phyloP scores from a whole-genome alignment of 2,797 vertebrate genomes.

The Takifugu ocellatus region DNA sequence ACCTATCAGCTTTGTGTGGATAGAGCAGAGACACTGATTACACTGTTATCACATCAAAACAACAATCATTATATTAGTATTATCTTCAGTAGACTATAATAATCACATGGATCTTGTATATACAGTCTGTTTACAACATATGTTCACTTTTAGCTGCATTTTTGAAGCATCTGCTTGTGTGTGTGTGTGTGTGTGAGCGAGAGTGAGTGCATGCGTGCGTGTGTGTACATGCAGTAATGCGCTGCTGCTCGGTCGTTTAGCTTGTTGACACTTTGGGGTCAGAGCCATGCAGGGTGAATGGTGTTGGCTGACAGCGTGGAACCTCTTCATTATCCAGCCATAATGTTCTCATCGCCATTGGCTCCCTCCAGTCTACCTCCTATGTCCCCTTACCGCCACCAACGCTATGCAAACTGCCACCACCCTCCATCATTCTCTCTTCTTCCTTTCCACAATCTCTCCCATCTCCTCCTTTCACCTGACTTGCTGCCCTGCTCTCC shows the following conservation, averaged over 20 bases:
- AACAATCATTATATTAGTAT: not conserved
- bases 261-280: conserved; percentile 85
- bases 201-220: not conserved
- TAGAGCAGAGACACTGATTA: not conserved
- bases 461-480: conserved; percentile 42
- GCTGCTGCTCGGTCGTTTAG: conserved; percentile 78
- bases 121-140: too few relatives aligned
- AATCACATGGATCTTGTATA: too few relatives aligned
- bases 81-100: too few relatives aligned
- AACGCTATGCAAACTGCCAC: conserved; percentile 16
- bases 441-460: conserved; percentile 11
- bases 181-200: not conserved
- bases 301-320: conserved; percentile 80
- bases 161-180: conserved; percentile 8
- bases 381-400: conserved; percentile 14
- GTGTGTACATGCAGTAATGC: conserved; percentile 57
- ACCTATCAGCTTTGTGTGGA: conserved; percentile 16
- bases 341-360: conserved; percentile 80
- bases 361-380: conserved; percentile 41
- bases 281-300: conserved; percentile 77
- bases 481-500: conserved; percentile 15
- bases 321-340: conserved; percentile 81
- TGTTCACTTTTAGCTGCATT: not conserved
- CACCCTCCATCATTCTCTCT: conserved; percentile 33
- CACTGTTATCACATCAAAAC: conserved; percentile 13